Conservation (phyloP, 2,888 invertebrate species). For the Argyra leucocephala region DNA sequence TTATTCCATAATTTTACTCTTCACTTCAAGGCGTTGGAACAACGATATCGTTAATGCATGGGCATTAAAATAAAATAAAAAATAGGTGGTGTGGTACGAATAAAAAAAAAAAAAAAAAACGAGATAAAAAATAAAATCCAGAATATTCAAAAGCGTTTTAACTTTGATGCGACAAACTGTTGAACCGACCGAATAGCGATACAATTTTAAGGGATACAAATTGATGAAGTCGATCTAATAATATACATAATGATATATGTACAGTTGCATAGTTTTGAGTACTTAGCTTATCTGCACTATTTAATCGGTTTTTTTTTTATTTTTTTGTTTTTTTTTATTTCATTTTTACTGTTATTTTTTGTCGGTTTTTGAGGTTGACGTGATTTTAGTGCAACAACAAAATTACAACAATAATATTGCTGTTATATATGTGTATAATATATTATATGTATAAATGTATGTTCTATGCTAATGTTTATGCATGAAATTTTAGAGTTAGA, state of each 20-base stretch:
- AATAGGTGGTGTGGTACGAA: neutral
- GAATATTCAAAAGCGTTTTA: neutral
- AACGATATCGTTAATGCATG: neutral
- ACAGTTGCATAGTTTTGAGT: neutral
- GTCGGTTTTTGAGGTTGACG: conserved; percentile 1
- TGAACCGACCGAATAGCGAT: neutral
- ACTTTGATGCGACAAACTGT: neutral
- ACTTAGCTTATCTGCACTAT: neutral
- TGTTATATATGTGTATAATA: no score
- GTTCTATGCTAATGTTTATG: neutral
- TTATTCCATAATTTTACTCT: neutral
- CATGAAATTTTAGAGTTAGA: neutral
- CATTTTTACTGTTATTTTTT: neutral
- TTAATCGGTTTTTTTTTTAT: neutral
- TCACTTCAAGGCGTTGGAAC: neutral
- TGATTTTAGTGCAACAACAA: neutral
- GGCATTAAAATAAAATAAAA: no score
- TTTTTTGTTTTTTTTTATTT: neutral
- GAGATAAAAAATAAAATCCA: neutral
- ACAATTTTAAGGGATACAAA: neutral
- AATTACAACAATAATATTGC: neutral
- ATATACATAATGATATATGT: neutral
- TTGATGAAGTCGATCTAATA: neutral
- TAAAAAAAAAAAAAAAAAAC: neutral
- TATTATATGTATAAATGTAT: neutral